Conservation (phyloP, 2,113 vertebrate genomes). For the Strix uralensis region DNA sequence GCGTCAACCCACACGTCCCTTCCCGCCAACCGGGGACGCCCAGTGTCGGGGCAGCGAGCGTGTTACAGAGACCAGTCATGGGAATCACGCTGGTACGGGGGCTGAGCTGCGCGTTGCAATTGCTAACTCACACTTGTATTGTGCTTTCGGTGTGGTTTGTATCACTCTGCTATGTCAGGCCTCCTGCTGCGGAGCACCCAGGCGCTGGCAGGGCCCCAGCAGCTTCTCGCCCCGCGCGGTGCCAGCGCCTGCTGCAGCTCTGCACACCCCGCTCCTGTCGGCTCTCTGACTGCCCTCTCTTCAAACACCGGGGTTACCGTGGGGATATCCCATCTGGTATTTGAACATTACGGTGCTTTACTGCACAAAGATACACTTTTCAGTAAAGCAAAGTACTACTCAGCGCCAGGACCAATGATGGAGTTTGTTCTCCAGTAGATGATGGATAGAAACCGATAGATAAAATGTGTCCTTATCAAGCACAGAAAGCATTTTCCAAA, state of each 20-base stretch:
- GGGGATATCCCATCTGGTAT: neutral
- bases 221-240: too few species aligned
- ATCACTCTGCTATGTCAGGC: too few species aligned
- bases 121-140: too few species aligned
- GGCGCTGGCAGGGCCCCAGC: too few species aligned
- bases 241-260: neutral
- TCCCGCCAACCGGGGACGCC: rapidly evolving
- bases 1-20: neutral
- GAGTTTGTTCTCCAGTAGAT: neutral
- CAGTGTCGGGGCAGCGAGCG: rapidly evolving
- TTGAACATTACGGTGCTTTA: neutral
- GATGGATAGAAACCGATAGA: neutral
- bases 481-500: neutral
- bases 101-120: neutral
- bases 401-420: neutral
- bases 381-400: neutral
- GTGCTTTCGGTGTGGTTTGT: neutral
- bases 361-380: neutral
- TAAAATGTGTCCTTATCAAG: neutral
- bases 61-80: neutral
- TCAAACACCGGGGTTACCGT: too few species aligned
- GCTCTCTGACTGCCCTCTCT: neutral
- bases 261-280: too few species aligned
- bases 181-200: too few species aligned
- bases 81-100: neutral